Conservation (phyloP, 2,113 vertebrate genomes). For the Ammospiza nelsoni region DNA sequence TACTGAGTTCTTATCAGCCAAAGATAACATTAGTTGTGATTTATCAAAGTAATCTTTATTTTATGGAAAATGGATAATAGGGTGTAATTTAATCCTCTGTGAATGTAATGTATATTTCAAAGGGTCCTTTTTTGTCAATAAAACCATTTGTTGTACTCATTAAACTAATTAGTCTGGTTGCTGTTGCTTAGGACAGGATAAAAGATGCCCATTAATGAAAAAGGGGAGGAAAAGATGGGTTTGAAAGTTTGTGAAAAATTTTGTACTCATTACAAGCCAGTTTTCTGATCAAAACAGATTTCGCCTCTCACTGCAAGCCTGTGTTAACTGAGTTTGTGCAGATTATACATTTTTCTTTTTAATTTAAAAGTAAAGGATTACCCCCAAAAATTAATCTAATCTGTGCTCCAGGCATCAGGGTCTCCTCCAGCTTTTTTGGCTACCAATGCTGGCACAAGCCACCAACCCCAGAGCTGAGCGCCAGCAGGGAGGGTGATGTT, state of each 20-base stretch:
- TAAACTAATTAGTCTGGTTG: conserved; percentile 50
- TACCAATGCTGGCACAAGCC: background rate
- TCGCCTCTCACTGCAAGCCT: background rate
- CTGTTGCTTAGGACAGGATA: conserved; percentile 47
- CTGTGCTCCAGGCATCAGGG: background rate
- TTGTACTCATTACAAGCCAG: conserved; percentile 1
- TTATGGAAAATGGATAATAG: conserved; percentile 54
- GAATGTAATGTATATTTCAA: conserved; percentile 64
- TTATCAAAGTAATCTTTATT: conserved; percentile 66
- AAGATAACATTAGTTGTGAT: conserved; percentile 63
- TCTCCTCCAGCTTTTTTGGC: background rate
- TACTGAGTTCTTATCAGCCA: conserved; percentile 50
- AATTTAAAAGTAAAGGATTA: background rate
- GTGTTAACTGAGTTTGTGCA: background rate
- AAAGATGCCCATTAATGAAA: conserved; percentile 44
- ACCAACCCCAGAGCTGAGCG: fast-evolving
- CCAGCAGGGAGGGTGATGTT: background rate
- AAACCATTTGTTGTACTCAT: conserved; percentile 60
- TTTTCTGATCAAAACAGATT: background rate
- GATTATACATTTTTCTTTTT: background rate
- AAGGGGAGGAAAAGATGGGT: background rate
- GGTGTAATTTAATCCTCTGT: conserved; percentile 56
- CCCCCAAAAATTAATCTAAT: background rate
- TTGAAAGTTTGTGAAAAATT: conserved; percentile 40
- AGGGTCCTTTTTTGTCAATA: conserved; percentile 45